Base-by-base conservation (phyloP, 2,797 vertebrate species). In the Ctenopoma multispine region DNA sequence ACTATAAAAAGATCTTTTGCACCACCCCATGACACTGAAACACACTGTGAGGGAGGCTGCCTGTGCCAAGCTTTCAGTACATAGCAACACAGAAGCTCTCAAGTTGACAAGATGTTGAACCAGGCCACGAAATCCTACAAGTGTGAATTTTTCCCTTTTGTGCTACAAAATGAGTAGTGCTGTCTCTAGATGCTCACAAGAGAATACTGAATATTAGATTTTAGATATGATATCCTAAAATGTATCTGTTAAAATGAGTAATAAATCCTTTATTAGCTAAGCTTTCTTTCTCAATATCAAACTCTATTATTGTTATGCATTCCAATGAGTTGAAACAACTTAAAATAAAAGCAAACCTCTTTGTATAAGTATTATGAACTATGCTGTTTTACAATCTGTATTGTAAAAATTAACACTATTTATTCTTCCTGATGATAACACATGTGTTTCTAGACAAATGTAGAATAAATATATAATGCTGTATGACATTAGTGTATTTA, bases 1-100 rank as follows among this genome's bases (percentile, higher is more conserved):
- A 60, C 77, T 74, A 47, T 71, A 68, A 78, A 79, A 76, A 80
- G 51, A 79, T 58, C n/a, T 38, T 46, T 21, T 24, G 36, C 64
- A 55, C 63, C 76, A 54, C 47, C 50, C 67, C 18, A 18, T 69
- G 63, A 53, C 57, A 61, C 36, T 65, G 59, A 78, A 73, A 68
- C 73, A 64, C 29, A 20, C 20, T 49, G 63, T 75, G 72, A 73
- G 53, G 61, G 71, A 77, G 72, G 64, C 20, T 69, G 70, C 63
- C 61, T 56, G 41, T 63, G 63, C 53, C 47, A 23, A 24, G 24
- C 43, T n/a, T 66, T 38, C 14, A 51, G 18, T 53, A 46, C 38
- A 31, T 23, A 66, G 48, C 53, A 31, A 61, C 57, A 74, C 53
- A 24, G 44, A 63, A 13, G 27, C 20, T 31, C 66, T 71, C 18